Base-by-base conservation (phyloP, 2,113 vertebrate genomes). In the Clarias batrachus region DNA sequence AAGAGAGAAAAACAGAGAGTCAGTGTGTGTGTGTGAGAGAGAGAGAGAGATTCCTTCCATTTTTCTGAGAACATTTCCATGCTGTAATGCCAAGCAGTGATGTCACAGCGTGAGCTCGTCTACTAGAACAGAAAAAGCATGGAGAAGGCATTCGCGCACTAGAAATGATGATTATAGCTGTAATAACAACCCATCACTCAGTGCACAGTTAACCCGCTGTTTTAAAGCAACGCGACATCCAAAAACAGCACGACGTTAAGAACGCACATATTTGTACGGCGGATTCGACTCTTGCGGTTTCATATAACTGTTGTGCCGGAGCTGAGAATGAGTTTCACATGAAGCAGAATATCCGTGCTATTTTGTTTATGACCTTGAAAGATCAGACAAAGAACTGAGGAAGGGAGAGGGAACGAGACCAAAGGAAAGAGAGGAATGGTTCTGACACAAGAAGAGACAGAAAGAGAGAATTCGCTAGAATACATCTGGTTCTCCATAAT, bases 1-100 rank as follows among this genome's bases (percentile, higher is more conserved):
- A 14, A 68, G 74, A 52, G 13, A 33, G 74, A 17, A 17, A 30
- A 56, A 78, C 52, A 27, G 54, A 30, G 30, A 17, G 68, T 5
- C 13, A 7, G 68, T 6, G 65, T 13, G 65, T 13, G 65, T 83
- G 65, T 74, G 88, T 84, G 86, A 79, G 89, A 87, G 86, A 89
- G 87, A 70, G 88, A 91, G 89, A 79, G 87, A 86, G 25, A 89
- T 83, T 57, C 68, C 8, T 71, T 85, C 78, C 84, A 86, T 89
- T 86, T 88, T 80, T 88, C 84, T 91, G 90, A 89, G 87, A 41
- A 89, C 85, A 93, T 94, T 93, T 93, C 92, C 93, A 90, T 90
- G 68, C 90, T 66, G 3, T 81, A 48, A 48, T 74, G 89, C 91
- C 92, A 92, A 90, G 91, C 86, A 76, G 87, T 94, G 92, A 94